phyloP scores from a whole-genome alignment of 2,797 vertebrate genomes.

The Hirundo rustica region DNA sequence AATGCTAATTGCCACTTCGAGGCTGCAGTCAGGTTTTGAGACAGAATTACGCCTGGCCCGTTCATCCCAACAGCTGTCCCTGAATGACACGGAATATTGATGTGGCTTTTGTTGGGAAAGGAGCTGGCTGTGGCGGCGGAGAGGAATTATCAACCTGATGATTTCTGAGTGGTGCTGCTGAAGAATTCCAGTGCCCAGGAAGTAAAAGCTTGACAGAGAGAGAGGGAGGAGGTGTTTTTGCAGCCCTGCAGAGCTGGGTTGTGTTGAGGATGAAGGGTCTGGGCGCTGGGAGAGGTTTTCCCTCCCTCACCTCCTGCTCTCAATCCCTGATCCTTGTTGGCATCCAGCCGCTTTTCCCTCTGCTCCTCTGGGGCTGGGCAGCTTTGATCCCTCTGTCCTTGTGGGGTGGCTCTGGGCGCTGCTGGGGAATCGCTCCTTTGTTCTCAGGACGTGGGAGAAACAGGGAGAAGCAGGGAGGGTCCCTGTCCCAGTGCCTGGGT shows the following conservation, averaged over 20 bases:
- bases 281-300: not conserved
- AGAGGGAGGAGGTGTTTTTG: not conserved
- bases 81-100: conserved; percentile 8
- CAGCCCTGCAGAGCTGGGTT: not conserved
- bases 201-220: fast-evolving
- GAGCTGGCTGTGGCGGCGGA: not conserved
- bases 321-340: not conserved
- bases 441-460: not conserved
- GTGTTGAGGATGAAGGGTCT: not conserved
- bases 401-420: not conserved
- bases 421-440: not conserved
- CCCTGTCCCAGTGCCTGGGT: not conserved
- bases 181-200: not conserved
- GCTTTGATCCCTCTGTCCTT: not conserved
- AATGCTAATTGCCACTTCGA: conserved; percentile 49
- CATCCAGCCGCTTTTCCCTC: not conserved
- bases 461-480: not conserved
- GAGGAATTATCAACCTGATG: not conserved
- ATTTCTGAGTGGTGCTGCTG: not conserved
- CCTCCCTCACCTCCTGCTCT: not conserved
- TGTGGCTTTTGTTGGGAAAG: not conserved
- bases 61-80: conserved; percentile 36
- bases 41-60: not conserved
- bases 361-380: not conserved
- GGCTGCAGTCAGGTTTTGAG: conserved; percentile 42